These are phyloP conservation scores for Gortyna flavago DNA, from an alignment of 2,888 invertebrate species.

Conservation along the genomic window DNA sequence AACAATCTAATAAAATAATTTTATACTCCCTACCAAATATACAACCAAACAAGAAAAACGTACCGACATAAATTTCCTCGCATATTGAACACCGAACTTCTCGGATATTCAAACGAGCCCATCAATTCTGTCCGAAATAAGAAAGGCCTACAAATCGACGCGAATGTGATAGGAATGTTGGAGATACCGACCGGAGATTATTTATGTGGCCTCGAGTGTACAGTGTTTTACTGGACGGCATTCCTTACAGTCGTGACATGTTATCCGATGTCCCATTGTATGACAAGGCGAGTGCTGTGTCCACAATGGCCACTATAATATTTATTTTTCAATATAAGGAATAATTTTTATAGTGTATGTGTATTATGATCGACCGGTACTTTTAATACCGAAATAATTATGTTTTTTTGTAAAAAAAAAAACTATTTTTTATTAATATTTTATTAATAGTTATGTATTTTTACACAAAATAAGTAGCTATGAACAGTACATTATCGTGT, in stretches of 20 bases:
- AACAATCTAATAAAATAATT: slow-evolving; percentile 17
- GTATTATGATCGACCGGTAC: not conserved
- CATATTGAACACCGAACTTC: slow-evolving; percentile 54
- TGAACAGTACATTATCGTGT: not conserved
- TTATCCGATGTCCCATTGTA: slow-evolving; percentile 35
- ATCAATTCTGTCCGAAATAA: slow-evolving; percentile 60
- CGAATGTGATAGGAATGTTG: slow-evolving; percentile 53
- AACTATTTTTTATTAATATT: not conserved
- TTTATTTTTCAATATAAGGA: not conserved
- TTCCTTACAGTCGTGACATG: slow-evolving; percentile 48
- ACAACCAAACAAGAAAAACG: slow-evolving; percentile 2
- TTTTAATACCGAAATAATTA: not conserved
- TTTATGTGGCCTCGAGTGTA: slow-evolving; percentile 60
- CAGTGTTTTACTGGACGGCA: slow-evolving; percentile 58
- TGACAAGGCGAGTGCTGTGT: slow-evolving; percentile 4
- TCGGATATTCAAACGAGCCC: slow-evolving; percentile 60
- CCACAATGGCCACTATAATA: not conserved
- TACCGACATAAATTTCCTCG: slow-evolving; percentile 45
- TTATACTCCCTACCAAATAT: slow-evolving; percentile 19
- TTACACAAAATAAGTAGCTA: not conserved
- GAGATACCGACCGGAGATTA: slow-evolving; percentile 51
- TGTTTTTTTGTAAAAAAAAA: not conserved
- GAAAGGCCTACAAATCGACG: slow-evolving; percentile 59
- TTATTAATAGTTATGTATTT: not conserved
- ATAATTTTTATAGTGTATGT: not conserved